Percentiles rank a stretch among this genome's conserved stretches.
These are phyloP conservation scores for Lasioglossum baleicum DNA, from an alignment of 1,140 invertebrate genomes.

Conservation along the genomic window DNA sequence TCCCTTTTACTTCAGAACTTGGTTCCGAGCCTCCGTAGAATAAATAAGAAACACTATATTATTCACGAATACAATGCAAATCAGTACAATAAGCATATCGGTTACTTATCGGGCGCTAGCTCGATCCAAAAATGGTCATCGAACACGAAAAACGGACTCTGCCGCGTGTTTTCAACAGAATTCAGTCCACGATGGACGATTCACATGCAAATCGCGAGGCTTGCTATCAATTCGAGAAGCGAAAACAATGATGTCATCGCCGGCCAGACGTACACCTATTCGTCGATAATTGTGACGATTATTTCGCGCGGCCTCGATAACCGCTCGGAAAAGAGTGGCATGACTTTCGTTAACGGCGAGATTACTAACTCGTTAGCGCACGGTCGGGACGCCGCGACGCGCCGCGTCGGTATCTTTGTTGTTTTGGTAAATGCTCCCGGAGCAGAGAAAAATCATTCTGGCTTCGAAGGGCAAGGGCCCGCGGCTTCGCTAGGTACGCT, in stretches of 20 bases:
- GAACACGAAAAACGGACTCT: background rate
- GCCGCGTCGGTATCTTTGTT: no score
- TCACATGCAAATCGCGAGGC: constrained; percentile 28
- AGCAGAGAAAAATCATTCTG: no score
- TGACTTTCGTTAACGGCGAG: background rate
- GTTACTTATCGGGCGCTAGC: no score
- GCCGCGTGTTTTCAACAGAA: no score
- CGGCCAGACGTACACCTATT: background rate
- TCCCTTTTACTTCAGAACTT: no score
- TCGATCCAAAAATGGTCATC: background rate
- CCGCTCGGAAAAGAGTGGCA: background rate
- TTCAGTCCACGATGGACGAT: background rate
- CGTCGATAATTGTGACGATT: background rate
- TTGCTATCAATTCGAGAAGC: constrained; percentile 20
- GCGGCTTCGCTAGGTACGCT: constrained; percentile 13
- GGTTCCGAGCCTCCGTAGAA: no score
- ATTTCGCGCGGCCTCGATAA: background rate
- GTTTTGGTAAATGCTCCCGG: background rate
- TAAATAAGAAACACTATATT: no score
- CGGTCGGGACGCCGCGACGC: no score
- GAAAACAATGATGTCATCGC: constrained; percentile 29
- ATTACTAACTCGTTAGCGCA: background rate
- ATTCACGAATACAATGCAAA: no score
- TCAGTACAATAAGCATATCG: no score
- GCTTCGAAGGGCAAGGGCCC: constrained; percentile 1